Percentiles rank a stretch among this genome's conserved stretches.
phyloP scores from a whole-genome alignment of 2,113 vertebrate species.

The Cinclus mexicanus region DNA sequence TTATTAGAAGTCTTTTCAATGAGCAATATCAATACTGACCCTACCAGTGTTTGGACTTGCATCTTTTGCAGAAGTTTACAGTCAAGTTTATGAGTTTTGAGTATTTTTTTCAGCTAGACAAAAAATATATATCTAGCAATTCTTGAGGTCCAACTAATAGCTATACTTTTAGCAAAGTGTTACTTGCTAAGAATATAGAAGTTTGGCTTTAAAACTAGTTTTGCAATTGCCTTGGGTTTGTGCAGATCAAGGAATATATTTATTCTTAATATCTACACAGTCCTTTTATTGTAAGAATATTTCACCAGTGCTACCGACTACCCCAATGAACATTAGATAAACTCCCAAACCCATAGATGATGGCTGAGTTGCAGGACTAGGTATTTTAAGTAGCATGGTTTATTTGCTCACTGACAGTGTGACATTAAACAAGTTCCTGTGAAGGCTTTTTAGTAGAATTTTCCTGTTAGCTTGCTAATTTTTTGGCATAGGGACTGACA shows the following conservation, averaged over 20 bases:
- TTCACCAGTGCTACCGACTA: background rate
- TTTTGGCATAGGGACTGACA: background rate
- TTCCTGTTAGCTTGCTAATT: background rate
- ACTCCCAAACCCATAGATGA: background rate
- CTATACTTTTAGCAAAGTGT: background rate
- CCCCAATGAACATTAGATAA: background rate
- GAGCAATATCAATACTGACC: background rate
- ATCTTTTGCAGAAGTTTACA: background rate
- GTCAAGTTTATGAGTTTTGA: background rate
- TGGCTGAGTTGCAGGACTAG: background rate
- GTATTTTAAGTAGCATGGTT: background rate
- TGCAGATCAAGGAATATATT: background rate
- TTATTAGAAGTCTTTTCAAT: background rate
- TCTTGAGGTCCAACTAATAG: background rate
- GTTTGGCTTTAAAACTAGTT: background rate
- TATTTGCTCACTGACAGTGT: background rate
- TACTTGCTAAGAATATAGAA: background rate
- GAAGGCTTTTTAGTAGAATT: background rate
- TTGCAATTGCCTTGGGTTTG: background rate
- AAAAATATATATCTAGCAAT: background rate
- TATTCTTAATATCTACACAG: background rate
- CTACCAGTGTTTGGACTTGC: background rate
- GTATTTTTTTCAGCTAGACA: background rate
- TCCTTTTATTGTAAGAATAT: background rate
- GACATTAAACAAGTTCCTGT: background rate